These are phyloP conservation scores for Ceuthmochares aereus DNA, from an alignment of 2,113 vertebrate genomes.

Conservation along the genomic window DNA sequence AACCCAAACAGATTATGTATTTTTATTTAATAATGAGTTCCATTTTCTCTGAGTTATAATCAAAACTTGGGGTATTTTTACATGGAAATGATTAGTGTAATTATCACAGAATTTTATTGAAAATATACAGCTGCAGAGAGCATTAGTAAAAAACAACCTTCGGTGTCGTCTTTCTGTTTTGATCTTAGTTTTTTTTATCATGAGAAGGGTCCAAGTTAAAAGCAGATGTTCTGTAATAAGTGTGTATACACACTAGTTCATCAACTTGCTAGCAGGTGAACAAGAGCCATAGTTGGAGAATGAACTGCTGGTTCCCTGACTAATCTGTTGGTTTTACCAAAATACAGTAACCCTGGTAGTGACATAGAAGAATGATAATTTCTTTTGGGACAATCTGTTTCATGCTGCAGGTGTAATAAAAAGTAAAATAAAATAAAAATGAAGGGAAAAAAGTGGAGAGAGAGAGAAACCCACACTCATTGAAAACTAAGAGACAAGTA, in stretches of 20 bases:
- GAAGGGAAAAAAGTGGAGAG: neutral
- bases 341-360: neutral
- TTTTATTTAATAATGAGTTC: neutral
- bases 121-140: neutral
- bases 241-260: neutral
- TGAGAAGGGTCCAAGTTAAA: neutral
- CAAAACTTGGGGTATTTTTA: neutral
- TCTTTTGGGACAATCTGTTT: neutral
- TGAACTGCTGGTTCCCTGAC: neutral
- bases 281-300: neutral
- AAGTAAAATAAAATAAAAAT: neutral
- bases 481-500: neutral
- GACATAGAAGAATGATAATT: neutral
- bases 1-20: neutral
- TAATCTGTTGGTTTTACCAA: neutral
- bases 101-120: neutral
- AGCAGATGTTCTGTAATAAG: neutral
- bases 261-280: neutral
- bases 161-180: neutral
- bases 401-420: neutral
- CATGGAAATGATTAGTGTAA: neutral
- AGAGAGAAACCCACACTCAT: neutral
- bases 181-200: neutral
- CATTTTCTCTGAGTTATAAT: neutral
- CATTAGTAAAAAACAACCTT: neutral